Evolutionary conservation across 2,113 vertebrate genomes (phyloP), one percentile per base, ranked within the genome.

Genomic region (Prionailurus viverrinus): DNA sequence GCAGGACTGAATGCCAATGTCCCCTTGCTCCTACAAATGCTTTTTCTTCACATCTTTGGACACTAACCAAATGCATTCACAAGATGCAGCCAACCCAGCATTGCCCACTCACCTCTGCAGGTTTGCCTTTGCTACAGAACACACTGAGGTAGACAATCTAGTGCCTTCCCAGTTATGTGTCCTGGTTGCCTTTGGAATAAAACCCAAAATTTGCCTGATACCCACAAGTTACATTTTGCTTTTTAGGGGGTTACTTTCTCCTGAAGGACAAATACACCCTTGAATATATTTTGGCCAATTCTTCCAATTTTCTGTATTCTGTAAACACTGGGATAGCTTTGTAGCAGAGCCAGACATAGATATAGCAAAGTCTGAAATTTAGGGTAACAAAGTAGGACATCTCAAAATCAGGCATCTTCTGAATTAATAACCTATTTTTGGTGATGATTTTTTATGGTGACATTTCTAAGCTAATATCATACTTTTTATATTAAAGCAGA

Each of bases 341-440:
- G 19, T 23, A 53, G 29, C 63, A 48, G 73, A 48, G 73, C 8
- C 68, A 85, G 63, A 53, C 10, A 4, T 29, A 45, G 68, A 85
- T 39, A 39, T 4, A 71, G 36, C 29, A 76, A 33, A 55, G 55
- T 58, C 51, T 87, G 85, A 89, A 96, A 97, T 96, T 90, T 92
- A 80, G 95, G 90, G 51, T 95, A 82, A 83, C 61, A 81, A 96
- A 93, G 61, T 82, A 97, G 71, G 89, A 41, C 53, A 93, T n/a
- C 79, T 89, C 65, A 88, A 92, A 97, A 97, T 73, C 91, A 93
- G 93, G 58, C 81, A 85, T 85, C 13, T 68, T 48, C 82, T 73
- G 39, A 91, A 94, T 84, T 94, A 95, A 80, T 93, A 96, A 89
- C 80, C 93, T 95, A 88, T 86, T 96, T 95, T 85, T 45, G 51